Percentiles rank a stretch among this genome's conserved stretches.
Conservation (phyloP, 2,113 vertebrate genomes). For the Dissostichus mawsoni region DNA sequence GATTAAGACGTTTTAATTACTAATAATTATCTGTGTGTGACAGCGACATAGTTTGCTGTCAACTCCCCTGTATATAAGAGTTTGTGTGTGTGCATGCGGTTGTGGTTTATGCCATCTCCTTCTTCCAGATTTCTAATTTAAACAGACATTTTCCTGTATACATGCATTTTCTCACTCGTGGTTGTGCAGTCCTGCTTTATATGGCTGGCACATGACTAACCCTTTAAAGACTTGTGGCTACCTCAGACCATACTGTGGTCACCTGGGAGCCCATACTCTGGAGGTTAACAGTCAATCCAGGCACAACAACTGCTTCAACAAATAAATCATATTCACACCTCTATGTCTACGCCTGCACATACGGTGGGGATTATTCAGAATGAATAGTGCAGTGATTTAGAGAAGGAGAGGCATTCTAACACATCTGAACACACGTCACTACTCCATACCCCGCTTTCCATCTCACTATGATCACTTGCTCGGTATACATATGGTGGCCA, state of each 20-base stretch:
- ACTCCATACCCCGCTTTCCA: conserved; percentile 60
- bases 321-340: conserved; percentile 38
- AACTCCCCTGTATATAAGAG: not conserved
- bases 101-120: conserved; percentile 21
- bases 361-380: conserved; percentile 6
- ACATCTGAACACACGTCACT: conserved; percentile 53
- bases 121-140: conserved; percentile 40
- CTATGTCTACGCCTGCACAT: conserved; percentile 13
- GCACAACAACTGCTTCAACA: conserved; percentile 12
- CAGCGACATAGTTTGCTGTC: conserved; percentile 2
- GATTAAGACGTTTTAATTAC: conserved; percentile 55
- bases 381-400: conserved; percentile 40
- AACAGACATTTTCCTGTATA: conserved; percentile 37
- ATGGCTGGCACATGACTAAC: conserved; percentile 53
- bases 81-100: conserved; percentile 5
- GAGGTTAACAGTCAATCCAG: conserved; percentile 26
- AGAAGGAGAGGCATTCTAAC: conserved; percentile 45
- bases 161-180: conserved; percentile 38
- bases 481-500: conserved; percentile 83
- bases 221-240: conserved; percentile 69
- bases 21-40: conserved; percentile 20
- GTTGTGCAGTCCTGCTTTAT: conserved; percentile 37
- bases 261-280: conserved; percentile 57
- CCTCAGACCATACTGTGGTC: conserved; percentile 65
- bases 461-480: conserved; percentile 61